These are phyloP conservation scores for Colaptes auratus DNA, from an alignment of 2,113 vertebrate genomes.

Conservation along the genomic window DNA sequence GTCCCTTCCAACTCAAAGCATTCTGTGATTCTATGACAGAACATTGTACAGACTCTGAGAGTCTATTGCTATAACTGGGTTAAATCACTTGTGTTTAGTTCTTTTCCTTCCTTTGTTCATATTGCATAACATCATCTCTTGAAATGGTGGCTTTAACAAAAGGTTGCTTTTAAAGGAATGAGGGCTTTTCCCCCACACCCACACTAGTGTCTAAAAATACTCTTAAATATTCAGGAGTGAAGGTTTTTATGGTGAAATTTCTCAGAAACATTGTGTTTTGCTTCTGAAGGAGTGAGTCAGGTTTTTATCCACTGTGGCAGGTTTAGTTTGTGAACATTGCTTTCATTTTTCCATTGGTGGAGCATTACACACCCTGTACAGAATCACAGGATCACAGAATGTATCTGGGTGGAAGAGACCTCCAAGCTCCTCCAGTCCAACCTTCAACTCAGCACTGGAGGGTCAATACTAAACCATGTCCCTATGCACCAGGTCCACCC, in stretches of 20 bases:
- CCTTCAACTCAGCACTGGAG: too few species aligned
- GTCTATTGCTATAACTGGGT: background rate
- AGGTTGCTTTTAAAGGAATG: slow-evolving; percentile 22
- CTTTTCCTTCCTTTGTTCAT: background rate
- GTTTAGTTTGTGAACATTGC: background rate
- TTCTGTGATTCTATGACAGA: background rate
- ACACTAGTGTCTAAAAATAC: slow-evolving; percentile 53
- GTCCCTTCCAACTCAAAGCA: too few species aligned
- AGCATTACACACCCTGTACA: background rate
- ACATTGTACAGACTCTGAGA: background rate
- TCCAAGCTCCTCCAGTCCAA: too few species aligned
- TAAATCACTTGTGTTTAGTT: background rate
- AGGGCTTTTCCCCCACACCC: slow-evolving; percentile 27
- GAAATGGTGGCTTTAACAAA: slow-evolving; percentile 42
- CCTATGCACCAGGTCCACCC: too few species aligned
- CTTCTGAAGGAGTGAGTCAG: slow-evolving; percentile 28
- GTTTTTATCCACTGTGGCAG: background rate
- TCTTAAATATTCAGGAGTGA: slow-evolving; percentile 18
- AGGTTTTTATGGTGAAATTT: slow-evolving; percentile 13
- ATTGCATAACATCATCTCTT: background rate
- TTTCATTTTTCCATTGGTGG: slow-evolving; percentile 1
- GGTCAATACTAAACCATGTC: too few species aligned
- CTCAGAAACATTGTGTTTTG: slow-evolving; percentile 18
- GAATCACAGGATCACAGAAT: background rate
- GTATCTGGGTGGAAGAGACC: too few species aligned